These are phyloP conservation scores for Herminia tarsipennalis DNA, from an alignment of 2,888 invertebrate genomes.

Conservation along the genomic window DNA sequence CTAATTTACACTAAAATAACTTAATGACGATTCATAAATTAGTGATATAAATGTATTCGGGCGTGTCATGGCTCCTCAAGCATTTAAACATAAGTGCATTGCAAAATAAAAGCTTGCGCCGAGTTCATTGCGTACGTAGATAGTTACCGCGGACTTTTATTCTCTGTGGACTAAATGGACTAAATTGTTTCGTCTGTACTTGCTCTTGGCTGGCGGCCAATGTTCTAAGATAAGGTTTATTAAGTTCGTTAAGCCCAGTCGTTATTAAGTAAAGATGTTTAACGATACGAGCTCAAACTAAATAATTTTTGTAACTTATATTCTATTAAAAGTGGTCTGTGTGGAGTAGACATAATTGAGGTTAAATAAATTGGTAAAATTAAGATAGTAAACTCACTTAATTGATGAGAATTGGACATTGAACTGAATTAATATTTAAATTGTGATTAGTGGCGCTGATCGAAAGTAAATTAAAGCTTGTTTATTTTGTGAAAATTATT, in stretches of 20 bases:
- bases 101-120: too few relatives aligned
- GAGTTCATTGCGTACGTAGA: too few relatives aligned
- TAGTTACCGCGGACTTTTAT: background rate
- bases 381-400: too few relatives aligned
- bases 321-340: background rate
- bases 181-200: background rate
- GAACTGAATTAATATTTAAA: background rate
- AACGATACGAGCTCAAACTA: background rate
- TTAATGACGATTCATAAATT: too few relatives aligned
- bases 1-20: too few relatives aligned
- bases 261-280: constrained; percentile 19
- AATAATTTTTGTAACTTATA: background rate
- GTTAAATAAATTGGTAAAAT: too few relatives aligned
- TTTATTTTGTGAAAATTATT: too few relatives aligned
- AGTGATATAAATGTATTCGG: too few relatives aligned
- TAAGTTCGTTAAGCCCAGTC: constrained; percentile 10
- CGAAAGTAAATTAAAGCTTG: too few relatives aligned
- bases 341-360: background rate
- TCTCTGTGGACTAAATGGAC: background rate
- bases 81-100: too few relatives aligned
- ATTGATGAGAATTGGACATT: background rate
- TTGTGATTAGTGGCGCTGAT: too few relatives aligned
- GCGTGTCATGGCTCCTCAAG: too few relatives aligned
- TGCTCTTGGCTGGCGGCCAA: constrained; percentile 2
- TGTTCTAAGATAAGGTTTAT: constrained; percentile 9